Conservation (phyloP, 2,888 invertebrate genomes). For the Euproctis similis region DNA sequence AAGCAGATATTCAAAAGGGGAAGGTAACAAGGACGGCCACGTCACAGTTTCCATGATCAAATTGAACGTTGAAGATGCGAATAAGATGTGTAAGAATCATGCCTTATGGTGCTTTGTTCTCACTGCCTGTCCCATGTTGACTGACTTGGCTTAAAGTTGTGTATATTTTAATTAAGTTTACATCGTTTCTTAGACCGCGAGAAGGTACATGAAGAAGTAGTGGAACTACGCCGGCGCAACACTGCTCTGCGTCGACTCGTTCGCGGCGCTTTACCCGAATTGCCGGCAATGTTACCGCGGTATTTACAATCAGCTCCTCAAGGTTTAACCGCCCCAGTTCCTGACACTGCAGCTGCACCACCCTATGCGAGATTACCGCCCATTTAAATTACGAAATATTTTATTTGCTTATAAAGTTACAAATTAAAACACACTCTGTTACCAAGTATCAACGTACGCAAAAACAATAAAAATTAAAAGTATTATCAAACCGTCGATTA, state of each 20-base stretch:
- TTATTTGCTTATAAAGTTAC: too few relatives aligned
- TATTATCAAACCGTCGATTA: too few relatives aligned
- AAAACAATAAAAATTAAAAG: not conserved
- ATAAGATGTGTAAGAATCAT: too few relatives aligned
- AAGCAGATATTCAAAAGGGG: too few relatives aligned
- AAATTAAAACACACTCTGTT: too few relatives aligned
- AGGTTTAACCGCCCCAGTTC: conserved; percentile 35
- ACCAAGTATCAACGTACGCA: too few relatives aligned
- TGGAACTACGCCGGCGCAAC: conserved; percentile 79
- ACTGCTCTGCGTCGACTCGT: conserved; percentile 80
- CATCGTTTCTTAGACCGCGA: conserved; percentile 72
- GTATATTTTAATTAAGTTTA: conserved; percentile 4
- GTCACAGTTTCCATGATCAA: not conserved
- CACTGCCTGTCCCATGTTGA: too few relatives aligned
- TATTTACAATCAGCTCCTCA: conserved; percentile 28
- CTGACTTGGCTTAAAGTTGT: not conserved
- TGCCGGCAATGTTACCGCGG: conserved; percentile 30
- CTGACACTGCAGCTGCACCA: conserved; percentile 32
- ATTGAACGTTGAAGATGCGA: too few relatives aligned
- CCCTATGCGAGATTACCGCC: conserved; percentile 42
- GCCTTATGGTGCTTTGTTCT: too few relatives aligned
- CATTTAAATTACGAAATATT: conserved; percentile 37
- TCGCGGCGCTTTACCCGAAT: conserved; percentile 72
- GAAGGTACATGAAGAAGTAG: conserved; percentile 79
- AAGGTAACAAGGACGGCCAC: too few relatives aligned